Evolutionary conservation across 2,113 vertebrate species (phyloP).

Genomic region (Phrynocephalus versicolor): DNA sequence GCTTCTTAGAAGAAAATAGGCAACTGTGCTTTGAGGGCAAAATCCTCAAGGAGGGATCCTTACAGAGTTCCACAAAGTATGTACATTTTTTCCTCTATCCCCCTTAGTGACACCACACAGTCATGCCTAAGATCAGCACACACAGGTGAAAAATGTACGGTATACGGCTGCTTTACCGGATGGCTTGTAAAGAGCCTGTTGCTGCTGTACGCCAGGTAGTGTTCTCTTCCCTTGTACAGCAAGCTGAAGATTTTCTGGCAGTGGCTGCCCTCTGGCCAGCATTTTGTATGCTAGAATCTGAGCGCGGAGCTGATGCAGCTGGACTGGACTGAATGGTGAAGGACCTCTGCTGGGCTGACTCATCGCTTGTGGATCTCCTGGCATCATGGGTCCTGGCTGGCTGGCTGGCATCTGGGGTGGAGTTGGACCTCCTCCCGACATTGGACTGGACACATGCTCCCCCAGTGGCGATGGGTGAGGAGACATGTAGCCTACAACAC

Average conservation of each 20-base stretch:
- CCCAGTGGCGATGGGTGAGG: slow-evolving; percentile 94
- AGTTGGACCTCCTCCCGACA: slow-evolving; percentile 94
- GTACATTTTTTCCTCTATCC: not conserved
- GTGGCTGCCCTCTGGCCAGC: slow-evolving; percentile 91
- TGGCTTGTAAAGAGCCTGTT: slow-evolving; percentile 81
- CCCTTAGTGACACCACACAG: not conserved
- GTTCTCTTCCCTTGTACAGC: slow-evolving; percentile 96
- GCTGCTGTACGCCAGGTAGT: slow-evolving; percentile 92
- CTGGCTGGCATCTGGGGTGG: slow-evolving; percentile 90
- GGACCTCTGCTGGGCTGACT: slow-evolving; percentile 85
- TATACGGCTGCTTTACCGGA: slow-evolving; percentile 79
- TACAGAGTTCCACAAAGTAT: not conserved
- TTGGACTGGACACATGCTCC: slow-evolving; percentile 92
- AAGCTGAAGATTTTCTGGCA: slow-evolving; percentile 96
- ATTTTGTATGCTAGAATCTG: slow-evolving; percentile 99
- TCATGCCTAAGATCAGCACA: not conserved
- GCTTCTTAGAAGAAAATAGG: not conserved
- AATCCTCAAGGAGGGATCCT: not conserved
- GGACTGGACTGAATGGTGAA: slow-evolving; percentile 93
- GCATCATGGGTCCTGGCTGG: slow-evolving; percentile 86
- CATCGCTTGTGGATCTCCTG: slow-evolving; percentile 89
- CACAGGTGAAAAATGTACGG: not conserved
- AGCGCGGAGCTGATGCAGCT: slow-evolving; percentile 95
- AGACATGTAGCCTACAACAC: slow-evolving; percentile 89
- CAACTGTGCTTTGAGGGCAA: not conserved